These are phyloP conservation scores for silkworm (Bombyx mori) DNA, from an alignment of 1,140 invertebrate genomes.

Conservation along the genomic window DNA sequence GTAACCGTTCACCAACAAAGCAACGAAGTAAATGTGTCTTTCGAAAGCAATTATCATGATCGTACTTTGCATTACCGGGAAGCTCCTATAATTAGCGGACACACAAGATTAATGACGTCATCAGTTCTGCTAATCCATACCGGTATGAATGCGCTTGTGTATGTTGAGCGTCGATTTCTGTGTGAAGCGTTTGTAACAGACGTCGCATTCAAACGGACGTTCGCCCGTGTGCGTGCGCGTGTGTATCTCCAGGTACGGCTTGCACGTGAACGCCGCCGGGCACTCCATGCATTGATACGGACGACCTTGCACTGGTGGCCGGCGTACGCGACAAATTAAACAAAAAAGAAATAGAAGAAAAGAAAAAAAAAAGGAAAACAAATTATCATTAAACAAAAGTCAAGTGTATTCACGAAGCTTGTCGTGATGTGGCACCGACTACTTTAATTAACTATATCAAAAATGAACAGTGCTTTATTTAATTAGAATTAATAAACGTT, in stretches of 20 bases:
- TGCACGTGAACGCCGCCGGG: conserved; percentile 76
- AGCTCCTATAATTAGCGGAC: too few relatives aligned
- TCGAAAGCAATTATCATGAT: too few relatives aligned
- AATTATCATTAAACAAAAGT: not conserved
- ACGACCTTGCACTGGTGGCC: conserved; percentile 55
- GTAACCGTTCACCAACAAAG: too few relatives aligned
- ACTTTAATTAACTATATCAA: conserved; percentile 22
- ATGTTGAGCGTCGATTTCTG: conserved; percentile 83
- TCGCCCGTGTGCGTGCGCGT: conserved; percentile 85
- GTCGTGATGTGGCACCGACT: conserved; percentile 58
- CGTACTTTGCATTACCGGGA: too few relatives aligned
- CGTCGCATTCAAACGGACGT: conserved; percentile 79
- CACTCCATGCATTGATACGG: conserved; percentile 78
- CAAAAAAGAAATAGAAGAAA: conserved; percentile 5
- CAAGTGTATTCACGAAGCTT: conserved; percentile 19
- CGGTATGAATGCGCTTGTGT: conserved; percentile 85
- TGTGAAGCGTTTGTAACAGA: conserved; percentile 78
- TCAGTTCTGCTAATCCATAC: conserved; percentile 35
- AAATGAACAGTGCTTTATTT: conserved; percentile 2
- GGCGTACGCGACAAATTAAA: conserved; percentile 17
- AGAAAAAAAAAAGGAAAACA: not conserved
- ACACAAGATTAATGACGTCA: too few relatives aligned
- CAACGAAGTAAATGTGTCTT: too few relatives aligned
- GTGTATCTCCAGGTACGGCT: conserved; percentile 80
- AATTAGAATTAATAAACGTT: conserved; percentile 4